phyloP scores from a whole-genome alignment of 2,113 vertebrate species.

The Bufo gargarizans region DNA sequence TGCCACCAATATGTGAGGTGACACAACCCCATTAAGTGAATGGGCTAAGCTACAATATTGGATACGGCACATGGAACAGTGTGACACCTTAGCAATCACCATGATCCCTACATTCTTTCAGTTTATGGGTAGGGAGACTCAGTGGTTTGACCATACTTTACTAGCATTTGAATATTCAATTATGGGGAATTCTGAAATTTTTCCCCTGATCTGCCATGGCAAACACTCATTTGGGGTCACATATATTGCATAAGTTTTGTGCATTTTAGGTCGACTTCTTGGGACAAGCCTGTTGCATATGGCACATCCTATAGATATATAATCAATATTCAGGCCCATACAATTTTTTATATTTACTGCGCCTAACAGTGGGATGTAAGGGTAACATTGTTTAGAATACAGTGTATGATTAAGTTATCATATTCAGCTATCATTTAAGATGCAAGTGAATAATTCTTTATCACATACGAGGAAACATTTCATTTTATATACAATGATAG shows the following conservation, averaged over 20 bases:
- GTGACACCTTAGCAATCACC: neutral
- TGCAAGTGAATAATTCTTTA: too few species aligned
- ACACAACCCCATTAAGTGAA: neutral
- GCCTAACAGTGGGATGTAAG: too few species aligned
- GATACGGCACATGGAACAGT: neutral
- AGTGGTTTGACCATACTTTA: neutral
- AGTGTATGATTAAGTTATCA: too few species aligned
- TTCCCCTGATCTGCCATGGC: neutral
- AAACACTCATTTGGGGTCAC: neutral
- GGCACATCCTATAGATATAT: neutral
- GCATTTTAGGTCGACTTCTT: neutral
- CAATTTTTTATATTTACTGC: too few species aligned
- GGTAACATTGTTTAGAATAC: too few species aligned
- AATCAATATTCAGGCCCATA: neutral
- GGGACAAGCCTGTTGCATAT: neutral
- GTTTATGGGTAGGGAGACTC: neutral
- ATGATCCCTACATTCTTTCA: neutral
- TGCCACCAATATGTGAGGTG: too few species aligned
- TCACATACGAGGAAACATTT: too few species aligned
- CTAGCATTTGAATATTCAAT: neutral
- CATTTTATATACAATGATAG: too few species aligned
- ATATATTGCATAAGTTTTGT: neutral
- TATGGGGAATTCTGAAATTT: neutral
- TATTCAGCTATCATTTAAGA: too few species aligned
- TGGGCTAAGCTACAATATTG: neutral